Base-by-base conservation (phyloP, 1,140 invertebrate species). In the Hyphantria cunea region DNA sequence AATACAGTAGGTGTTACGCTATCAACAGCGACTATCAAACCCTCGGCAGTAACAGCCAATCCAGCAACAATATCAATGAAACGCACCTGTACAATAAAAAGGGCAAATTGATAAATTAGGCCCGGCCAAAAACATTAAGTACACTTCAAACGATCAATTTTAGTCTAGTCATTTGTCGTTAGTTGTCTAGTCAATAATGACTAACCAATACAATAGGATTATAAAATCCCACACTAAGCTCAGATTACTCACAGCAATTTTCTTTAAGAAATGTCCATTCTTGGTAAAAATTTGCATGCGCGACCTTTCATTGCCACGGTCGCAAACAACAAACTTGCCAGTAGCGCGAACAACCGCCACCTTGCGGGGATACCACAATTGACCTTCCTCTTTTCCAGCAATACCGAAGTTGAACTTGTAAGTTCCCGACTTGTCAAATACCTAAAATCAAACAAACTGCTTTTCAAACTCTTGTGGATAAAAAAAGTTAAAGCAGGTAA, bases 51-150 rank as follows among this genome's bases (percentile, higher is more conserved):
- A 9, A 99, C 97, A 12, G 97, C 97, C 72, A 99, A 91, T 39
- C 98, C 97, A 70, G 98, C 98, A n/a, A 99, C 97, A 72, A 99
- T 99, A 82, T 99, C 98, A 79, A 99, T 98, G 86, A 98, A 98
- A 62, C 97, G 85, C n/a, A 92, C 89, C 84, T 90, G 32, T 44
- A 64, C 32, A 56, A 13, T 39, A 63, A 32, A 17, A 25, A 25
- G 17, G 17, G 2, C n/a, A n/a, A 25, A 25, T 25, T 5, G 17
- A 25, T 25, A 3, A 25, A 25, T 25, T 25, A 25, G 17, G 17
- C 17, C n/a, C 5, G 5, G 17, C 17, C 17, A 25, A 25, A 25
- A 25, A 25, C 1, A 25, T 25, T n/a, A n/a, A n/a, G 17, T 25
- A 3, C 17, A 3, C 2, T 25, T 25, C 5, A 25, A 1, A 25